These are phyloP conservation scores for Nebria ingens DNA, from an alignment of 1,140 invertebrate genomes.

Conservation along the genomic window DNA sequence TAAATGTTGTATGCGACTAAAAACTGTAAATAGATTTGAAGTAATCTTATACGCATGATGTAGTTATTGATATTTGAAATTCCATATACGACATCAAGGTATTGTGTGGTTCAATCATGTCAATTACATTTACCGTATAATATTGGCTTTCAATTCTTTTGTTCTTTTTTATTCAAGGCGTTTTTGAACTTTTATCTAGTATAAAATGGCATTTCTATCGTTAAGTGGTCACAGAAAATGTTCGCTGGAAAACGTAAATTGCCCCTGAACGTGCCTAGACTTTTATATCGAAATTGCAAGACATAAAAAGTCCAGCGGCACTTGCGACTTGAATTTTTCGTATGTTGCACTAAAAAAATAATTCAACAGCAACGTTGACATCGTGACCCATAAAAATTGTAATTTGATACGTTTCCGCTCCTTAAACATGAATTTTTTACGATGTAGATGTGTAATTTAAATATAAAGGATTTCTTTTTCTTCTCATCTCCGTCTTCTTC, in stretches of 20 bases:
- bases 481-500: background rate
- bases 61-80: too few relatives aligned
- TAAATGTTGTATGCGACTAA: too few relatives aligned
- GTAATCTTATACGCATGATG: too few relatives aligned
- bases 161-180: background rate
- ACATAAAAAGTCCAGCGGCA: background rate
- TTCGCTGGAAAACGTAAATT: constrained; percentile 3
- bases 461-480: constrained; percentile 1
- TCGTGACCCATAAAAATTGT: background rate
- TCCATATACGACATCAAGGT: too few relatives aligned
- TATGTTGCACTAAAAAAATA: background rate
- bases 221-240: constrained; percentile 6
- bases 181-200: background rate
- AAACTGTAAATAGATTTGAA: too few relatives aligned
- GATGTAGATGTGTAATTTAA: background rate
- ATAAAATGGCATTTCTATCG: constrained; percentile 6
- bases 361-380: background rate
- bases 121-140: background rate
- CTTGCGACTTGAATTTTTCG: background rate
- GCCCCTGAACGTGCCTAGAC: background rate
- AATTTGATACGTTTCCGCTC: background rate
- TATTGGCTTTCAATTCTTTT: background rate
- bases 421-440: background rate
- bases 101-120: too few relatives aligned
- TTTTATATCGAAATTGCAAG: constrained; percentile 5